phyloP scores from a whole-genome alignment of 2,113 vertebrate species.

The Oryzias celebensis region DNA sequence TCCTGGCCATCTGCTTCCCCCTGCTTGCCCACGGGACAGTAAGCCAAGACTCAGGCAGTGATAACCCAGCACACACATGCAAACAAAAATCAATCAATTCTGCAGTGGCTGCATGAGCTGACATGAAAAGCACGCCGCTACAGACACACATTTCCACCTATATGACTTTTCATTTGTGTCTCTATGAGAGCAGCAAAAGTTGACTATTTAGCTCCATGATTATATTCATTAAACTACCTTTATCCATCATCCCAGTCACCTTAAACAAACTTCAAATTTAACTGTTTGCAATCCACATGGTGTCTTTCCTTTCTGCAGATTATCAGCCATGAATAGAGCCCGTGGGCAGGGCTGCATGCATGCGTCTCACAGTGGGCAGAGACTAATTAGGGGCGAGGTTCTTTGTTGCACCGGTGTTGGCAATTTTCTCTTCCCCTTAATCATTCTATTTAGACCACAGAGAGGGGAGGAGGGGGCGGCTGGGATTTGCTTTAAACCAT shows the following conservation, averaged over 20 bases:
- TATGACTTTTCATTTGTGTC: conserved; percentile 1
- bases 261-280: conserved; percentile 26
- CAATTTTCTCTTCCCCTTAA: conserved; percentile 71
- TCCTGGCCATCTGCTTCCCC: conserved; percentile 80
- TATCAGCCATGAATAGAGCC: conserved; percentile 36
- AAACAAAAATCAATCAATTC: conserved; percentile 59
- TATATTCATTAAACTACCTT: not conserved
- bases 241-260: conserved; percentile 6
- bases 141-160: conserved; percentile 21
- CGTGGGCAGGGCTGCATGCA: conserved; percentile 15
- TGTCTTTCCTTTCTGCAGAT: conserved; percentile 33
- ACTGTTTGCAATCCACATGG: conserved; percentile 29
- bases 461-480: conserved; percentile 35
- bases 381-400: conserved; percentile 78
- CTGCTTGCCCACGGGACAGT: conserved; percentile 77
- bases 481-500: conserved; percentile 61
- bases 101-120: conserved; percentile 32
- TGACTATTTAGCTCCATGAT: not conserved
- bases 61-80: conserved; percentile 42
- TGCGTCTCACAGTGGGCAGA: conserved; percentile 56
- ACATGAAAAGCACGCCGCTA: conserved; percentile 24
- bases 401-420: conserved; percentile 74
- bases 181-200: conserved; percentile 3
- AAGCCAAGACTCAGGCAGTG: conserved; percentile 64
- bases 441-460: conserved; percentile 65